Percentiles rank a stretch among this genome's conserved stretches.
Evolutionary conservation across 2,113 vertebrate species (phyloP).

Genomic region (Peromyscus maniculatus): DNA sequence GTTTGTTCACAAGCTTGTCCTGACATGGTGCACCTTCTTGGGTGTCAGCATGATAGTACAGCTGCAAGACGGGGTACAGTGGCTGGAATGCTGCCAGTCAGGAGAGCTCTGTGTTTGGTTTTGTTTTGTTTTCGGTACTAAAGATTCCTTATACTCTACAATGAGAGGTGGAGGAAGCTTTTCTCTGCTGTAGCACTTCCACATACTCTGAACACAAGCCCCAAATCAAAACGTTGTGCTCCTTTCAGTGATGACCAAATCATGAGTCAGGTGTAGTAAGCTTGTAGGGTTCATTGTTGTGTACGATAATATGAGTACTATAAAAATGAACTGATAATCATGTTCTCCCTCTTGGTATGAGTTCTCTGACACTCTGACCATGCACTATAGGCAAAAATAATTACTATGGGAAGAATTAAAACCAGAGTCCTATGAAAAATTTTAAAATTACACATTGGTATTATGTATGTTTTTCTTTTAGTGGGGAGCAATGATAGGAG

Average conservation of each 20-base stretch:
- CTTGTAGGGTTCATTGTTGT: not conserved
- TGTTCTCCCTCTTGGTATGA: not conserved
- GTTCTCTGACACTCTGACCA: not conserved
- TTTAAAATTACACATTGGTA: not conserved
- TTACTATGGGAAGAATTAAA: not conserved
- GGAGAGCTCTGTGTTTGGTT: not conserved
- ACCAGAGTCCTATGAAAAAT: not conserved
- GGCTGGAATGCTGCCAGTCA: not conserved
- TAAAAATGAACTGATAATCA: constrained; percentile 37
- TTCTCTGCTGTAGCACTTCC: not conserved
- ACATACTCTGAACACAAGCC: not conserved
- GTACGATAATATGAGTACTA: not conserved
- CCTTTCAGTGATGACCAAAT: not conserved
- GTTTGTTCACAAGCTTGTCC: not conserved
- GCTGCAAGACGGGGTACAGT: not conserved
- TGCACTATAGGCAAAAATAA: not conserved
- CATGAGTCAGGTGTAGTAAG: not conserved
- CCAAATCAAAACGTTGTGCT: not conserved
- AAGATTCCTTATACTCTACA: not conserved
- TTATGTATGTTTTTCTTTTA: not conserved
- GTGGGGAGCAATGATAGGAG: not conserved
- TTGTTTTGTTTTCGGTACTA: not conserved
- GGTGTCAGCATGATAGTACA: not conserved
- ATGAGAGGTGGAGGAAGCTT: not conserved
- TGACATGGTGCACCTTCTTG: not conserved